Evolutionary conservation across 2,888 invertebrate species (phyloP), one percentile per base, ranked within the genome.

Genomic region (Emmelina monodactyla): DNA sequence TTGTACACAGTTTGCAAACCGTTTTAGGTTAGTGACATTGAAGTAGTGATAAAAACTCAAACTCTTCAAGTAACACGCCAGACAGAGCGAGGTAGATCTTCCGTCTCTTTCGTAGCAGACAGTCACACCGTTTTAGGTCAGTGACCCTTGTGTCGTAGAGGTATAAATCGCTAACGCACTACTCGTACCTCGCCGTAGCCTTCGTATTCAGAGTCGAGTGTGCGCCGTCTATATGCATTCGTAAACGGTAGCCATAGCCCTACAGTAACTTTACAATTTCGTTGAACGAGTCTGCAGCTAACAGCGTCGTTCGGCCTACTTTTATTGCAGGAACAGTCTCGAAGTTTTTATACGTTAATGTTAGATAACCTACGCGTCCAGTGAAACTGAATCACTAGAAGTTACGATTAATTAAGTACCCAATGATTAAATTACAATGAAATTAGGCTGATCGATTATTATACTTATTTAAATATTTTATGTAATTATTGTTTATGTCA

Each of bases 361-460:
- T 31, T 36, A 33, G 38, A 33, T 38, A 37, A 40, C 45, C 34
- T 47, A 47, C 42, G 45, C 40, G 39, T 49, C 49, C 47, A 50
- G 47, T 48, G 51, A 46, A 42, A 38, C 40, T 25, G 11, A 25
- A 25, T 25, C 25, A 25, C 25, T 25, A 25, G 44, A 41, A 32
- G 25, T 34, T 32, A 30, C 29, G 29, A 14, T 30, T 22, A 34
- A 3, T 19, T 43, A 35, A 35, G 37, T 38, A 25, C 11, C 25
- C 25, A 25, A 25, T 38, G 28, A 40, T 39, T 38, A 37, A 43
- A 35, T 42, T 38, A 42, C 47, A 44, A 46, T 49, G 47, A 46
- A 49, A 44, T 45, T 45, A 43, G 49, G 49, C 51, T 49, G 48
- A 49, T 45, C 45, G 46, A 45, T 46, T 41, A 42, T 46, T 42